Evolutionary conservation across 2,797 vertebrate species (phyloP).

Genomic region (Stomatorhinus walkeri): DNA sequence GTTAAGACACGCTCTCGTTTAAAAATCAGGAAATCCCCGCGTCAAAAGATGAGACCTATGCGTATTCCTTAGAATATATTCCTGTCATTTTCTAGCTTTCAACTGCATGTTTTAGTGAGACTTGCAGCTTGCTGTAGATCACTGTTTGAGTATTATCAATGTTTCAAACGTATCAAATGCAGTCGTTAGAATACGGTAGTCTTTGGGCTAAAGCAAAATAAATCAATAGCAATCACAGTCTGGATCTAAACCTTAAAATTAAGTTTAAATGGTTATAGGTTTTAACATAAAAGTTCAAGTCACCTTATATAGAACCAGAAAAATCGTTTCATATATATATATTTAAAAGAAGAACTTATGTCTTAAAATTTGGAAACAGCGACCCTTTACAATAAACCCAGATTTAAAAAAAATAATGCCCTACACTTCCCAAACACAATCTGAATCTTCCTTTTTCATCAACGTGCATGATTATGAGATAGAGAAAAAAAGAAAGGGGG

Average conservation of each 20-base stretch:
- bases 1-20: slow-evolving; percentile 31
- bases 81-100: background rate
- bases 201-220: background rate
- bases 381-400: background rate
- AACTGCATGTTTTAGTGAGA: background rate
- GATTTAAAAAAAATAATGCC: background rate
- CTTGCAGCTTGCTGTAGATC: background rate
- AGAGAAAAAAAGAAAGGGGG: background rate
- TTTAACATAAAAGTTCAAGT: background rate
- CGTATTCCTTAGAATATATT: background rate
- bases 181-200: background rate
- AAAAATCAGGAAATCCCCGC: slow-evolving; percentile 43
- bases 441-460: background rate
- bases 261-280: background rate
- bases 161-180: background rate
- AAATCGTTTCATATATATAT: background rate
- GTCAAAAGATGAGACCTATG: background rate
- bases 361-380: background rate
- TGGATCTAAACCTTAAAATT: background rate
- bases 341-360: background rate
- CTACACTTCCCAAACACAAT: background rate
- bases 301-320: background rate
- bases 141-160: background rate
- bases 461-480: background rate
- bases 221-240: background rate